Base-by-base conservation (phyloP, 2,797 vertebrate species). In the Potorous gilbertii region DNA sequence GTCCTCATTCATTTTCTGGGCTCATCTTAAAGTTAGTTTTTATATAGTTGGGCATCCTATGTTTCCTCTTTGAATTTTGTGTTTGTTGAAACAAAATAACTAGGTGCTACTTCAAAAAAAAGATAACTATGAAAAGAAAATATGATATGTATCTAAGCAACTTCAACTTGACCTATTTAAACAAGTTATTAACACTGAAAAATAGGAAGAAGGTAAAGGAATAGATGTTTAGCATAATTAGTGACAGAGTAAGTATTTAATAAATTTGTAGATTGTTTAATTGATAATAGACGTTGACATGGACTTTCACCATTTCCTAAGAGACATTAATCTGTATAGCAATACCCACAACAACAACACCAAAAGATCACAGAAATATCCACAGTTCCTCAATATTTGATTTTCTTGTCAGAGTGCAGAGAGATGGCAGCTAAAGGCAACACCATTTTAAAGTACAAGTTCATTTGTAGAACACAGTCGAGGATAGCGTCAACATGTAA, bases 11-110 rank as follows among this genome's bases (percentile, higher is more conserved):
- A 4, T 87, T 91, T 46, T 40, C n/a, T 40, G 18, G 8, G 1
- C n/a, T 81, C n/a, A 46, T 81, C 18, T 18, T 81, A 81, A 0
- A 46, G n/a, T 40, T 21, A 81, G 6, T 93, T 87, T 34, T 57
- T 93, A 94, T 91, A 66, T 94, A 95, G 21, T 55, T 93, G 12
- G 91, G 59, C 29, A 10, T 98, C 98, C 27, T 55, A 98, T 96
- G 94, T 98, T 92, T 95, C 97, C 50, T 96, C 93, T 96, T 96
- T 96, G 74, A 92, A 87, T 98, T 97, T 97, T 98, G 95, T 96
- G 95, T 97, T 95, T 94, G 92, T 95, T 97, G 97, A 97, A 98
- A 99, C 98, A 98, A 98, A 99, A 96, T 56, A 90, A 34, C 96
- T 31, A 93, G 81, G 92, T 98, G 97, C 95, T 97, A 93, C 92